phyloP scores from a whole-genome alignment of 2,888 invertebrate species.

The Eremobia ochroleuca region DNA sequence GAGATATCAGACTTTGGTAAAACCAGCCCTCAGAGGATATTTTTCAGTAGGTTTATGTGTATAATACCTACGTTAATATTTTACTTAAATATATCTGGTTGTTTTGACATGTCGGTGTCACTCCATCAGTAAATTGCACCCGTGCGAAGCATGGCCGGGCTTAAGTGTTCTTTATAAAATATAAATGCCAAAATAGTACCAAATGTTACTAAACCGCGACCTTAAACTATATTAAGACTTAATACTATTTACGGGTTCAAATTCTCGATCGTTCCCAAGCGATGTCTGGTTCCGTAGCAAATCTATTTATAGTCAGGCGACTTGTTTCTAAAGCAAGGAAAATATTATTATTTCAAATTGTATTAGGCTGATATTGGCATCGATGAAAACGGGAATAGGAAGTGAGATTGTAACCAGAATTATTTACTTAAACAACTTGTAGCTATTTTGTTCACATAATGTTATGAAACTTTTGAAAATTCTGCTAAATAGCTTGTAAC shows the following conservation, averaged over 20 bases:
- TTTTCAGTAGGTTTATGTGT: not conserved
- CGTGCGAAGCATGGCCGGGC: not conserved
- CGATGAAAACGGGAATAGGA: not conserved
- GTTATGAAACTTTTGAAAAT: not conserved
- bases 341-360: not conserved
- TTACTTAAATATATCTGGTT: not conserved
- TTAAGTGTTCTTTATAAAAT: not conserved
- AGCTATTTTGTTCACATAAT: not conserved
- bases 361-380: not conserved
- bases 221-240: not conserved
- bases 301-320: not conserved
- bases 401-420: not conserved
- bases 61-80: not conserved
- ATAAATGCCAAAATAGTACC: not conserved
- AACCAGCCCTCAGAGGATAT: not conserved
- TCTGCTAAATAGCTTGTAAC: conserved; percentile 17
- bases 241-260: not conserved
- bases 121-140: not conserved
- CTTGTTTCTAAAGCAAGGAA: not conserved
- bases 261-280: not conserved
- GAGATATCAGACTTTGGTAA: not conserved
- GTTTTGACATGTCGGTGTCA: not conserved
- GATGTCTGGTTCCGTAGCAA: not conserved
- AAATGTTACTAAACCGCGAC: conserved; percentile 4
- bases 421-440: not conserved